These are phyloP conservation scores for Mus pahari DNA, from an alignment of 2,113 vertebrate species.

Conservation along the genomic window DNA sequence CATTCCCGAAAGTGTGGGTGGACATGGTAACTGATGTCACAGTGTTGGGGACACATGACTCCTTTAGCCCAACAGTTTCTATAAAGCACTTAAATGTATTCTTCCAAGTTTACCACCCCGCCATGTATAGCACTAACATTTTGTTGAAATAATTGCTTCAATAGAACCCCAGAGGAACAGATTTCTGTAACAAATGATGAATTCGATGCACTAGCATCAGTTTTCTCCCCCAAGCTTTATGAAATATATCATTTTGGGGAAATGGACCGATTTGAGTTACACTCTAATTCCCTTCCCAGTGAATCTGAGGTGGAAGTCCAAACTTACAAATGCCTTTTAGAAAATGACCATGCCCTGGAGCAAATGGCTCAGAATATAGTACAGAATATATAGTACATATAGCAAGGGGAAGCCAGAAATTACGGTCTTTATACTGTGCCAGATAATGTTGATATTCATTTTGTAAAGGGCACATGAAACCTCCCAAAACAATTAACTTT, in stretches of 20 bases:
- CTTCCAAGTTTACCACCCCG: not conserved
- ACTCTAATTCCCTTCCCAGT: constrained; percentile 37
- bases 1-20: not conserved
- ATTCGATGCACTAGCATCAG: not conserved
- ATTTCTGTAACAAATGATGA: not conserved
- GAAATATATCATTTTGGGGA: not conserved
- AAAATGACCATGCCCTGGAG: not conserved
- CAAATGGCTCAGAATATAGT: not conserved
- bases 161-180: not conserved
- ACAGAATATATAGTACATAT: too few relatives aligned
- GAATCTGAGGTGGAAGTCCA: not conserved
- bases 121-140: not conserved
- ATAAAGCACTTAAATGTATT: not conserved
- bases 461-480: not conserved
- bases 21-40: not conserved
- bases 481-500: not conserved
- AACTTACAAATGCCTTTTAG: not conserved
- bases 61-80: not conserved
- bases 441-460: not conserved
- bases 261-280: not conserved
- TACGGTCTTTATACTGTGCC: not conserved
- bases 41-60: not conserved
- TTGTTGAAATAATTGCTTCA: constrained; percentile 40
- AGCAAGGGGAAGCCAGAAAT: not conserved
- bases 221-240: constrained; percentile 24